Base-by-base conservation (phyloP, 2,797 vertebrate genomes). In the Mustela erminea region DNA sequence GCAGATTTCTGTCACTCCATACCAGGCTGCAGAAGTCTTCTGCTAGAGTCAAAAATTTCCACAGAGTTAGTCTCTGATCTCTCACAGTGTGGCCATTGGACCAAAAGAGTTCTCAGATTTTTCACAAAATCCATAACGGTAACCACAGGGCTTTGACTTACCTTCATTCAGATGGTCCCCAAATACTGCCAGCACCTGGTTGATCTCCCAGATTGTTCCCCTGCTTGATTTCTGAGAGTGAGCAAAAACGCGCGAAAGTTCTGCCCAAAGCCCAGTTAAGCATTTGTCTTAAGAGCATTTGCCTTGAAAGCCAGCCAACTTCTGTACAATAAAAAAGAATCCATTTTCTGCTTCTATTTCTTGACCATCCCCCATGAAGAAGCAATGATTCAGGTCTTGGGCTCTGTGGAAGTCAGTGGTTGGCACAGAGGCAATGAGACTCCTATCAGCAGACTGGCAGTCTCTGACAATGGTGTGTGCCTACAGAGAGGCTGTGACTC, bases 301-400 rank as follows among this genome's bases (percentile, higher is more conserved):
- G 38, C 70, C 77, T 86, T 95, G 96, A 88, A 93, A 56, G 43
- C 32, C 85, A 49, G 90, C 83, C 93, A 94, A 46, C 23, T 72
- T 82, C 35, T 9, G 27, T 83, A 89, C 81, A 62, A 35, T 23
- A 56, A 52, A 77, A 77, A 90, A 90, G 54, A 87, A 66, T 74
- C 62, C 17, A 6, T 46, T 64, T 81, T 62, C 49, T 27, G 58
- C 87, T 80, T 87, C 70, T 68, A 9, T 81, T 75, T 93, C 72
- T 87, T 78, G 77, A 87, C 88, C 81, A 78, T 41, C 58, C 6
- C 68, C 91, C 46, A 23, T 2, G 12, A 46, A 56, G 35, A 85
- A 52, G 58, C 84, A 14, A 54, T 56, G 52, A 64, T 62, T 90
- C 85, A 78, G 87, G 87, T 54, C 54, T 82, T 5, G 3, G 46